Evolutionary conservation across 2,888 invertebrate species (phyloP).

Genomic region (Apomyelois bistriatella): DNA sequence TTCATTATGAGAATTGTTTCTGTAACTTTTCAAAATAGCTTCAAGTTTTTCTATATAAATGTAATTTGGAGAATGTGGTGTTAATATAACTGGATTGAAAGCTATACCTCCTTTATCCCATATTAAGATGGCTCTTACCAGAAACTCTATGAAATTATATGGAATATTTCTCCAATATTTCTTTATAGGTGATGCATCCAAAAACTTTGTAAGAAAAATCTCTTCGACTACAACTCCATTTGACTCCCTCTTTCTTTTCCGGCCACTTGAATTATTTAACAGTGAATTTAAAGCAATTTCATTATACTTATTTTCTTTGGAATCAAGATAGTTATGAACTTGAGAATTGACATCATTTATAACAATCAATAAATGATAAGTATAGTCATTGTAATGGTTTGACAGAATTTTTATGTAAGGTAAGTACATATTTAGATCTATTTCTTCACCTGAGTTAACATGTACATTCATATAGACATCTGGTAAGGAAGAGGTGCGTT

Average conservation of each 20-base stretch:
- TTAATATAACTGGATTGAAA: constrained; percentile 56
- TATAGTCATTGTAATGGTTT: constrained; percentile 45
- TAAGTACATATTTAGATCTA: constrained; percentile 44
- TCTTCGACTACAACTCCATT: constrained; percentile 44
- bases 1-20: constrained; percentile 20
- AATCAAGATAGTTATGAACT: constrained; percentile 28
- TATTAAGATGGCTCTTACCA: constrained; percentile 54
- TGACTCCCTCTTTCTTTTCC: constrained; percentile 21
- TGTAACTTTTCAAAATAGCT: constrained; percentile 33
- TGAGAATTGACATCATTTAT: constrained; percentile 42
- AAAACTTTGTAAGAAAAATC: constrained; percentile 42
- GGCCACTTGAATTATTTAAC: constrained; percentile 33
- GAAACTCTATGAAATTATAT: constrained; percentile 47
- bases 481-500: constrained; percentile 20
- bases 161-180: constrained; percentile 54
- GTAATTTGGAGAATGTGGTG: constrained; percentile 40
- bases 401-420: constrained; percentile 50
- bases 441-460: constrained; percentile 36
- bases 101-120: constrained; percentile 70
- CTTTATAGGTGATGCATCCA: constrained; percentile 55
- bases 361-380: constrained; percentile 52
- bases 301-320: constrained; percentile 45
- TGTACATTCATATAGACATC: constrained; percentile 60
- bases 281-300: constrained; percentile 54
- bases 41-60: constrained; percentile 51